Evolutionary conservation across 2,113 vertebrate species (phyloP), one percentile per base, ranked within the genome.

Genomic region (Sinosuthora webbiana): DNA sequence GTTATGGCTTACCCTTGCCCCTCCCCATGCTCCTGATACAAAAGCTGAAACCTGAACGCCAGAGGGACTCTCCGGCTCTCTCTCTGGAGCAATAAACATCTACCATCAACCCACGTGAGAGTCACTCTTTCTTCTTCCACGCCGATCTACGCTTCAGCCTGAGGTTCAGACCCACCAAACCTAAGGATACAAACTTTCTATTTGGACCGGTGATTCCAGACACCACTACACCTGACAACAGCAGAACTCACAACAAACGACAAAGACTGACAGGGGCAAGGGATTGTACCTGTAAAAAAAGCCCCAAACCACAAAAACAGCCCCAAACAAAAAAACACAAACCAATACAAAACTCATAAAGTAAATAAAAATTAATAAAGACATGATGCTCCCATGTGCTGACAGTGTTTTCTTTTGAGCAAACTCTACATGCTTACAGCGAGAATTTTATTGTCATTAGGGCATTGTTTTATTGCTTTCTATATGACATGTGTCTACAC

Each of bases 231-330:
- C n/a, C n/a, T n/a, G 55, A 73, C 11, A 69, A 31, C 0, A 2
- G 3, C 44, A 71, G 41, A 60, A 2, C 56, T 76, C 57, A 6
- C 31, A 73, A 52, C 27, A 76, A 4, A 7, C 16, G 53, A 25
- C 0, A 2, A 47, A n/a, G 1, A 1, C 18, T 42, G 23, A 52
- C 10, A 0, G 1, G 8, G 4, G 4, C 55, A 52, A 60, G 23
- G 3, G 21, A 68, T 53, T 13, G 83, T 75, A 0, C 1, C 15
- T 45, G 39, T 28, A 12, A 77, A 14, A 68, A 33, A 57, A n/a
- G 9, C 9, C 20, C 15, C 13, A 50, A 50, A 27, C 50, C 25
- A 49, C 22, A 27, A 52, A 6, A 30, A 20, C 15, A 60, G 37
- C 25, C 9, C 10, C 24, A 35, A 59, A 13, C 22, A 35, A 9